Evolutionary conservation across 1,140 invertebrate species (phyloP).

Genomic region (Ctenoplectra terminalis): DNA sequence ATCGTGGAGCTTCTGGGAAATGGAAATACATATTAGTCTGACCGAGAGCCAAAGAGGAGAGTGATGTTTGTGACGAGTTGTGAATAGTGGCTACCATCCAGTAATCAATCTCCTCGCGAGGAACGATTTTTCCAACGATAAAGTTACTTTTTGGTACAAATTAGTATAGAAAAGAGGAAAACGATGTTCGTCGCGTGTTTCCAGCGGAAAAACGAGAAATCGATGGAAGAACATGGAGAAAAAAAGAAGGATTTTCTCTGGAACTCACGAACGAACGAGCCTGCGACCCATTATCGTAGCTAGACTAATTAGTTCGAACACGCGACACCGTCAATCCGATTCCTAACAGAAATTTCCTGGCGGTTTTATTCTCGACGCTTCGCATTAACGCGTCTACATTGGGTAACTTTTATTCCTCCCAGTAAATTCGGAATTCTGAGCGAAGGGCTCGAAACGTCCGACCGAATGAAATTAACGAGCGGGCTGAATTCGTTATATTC

Average conservation of each 20-base stretch:
- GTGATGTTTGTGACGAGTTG: background rate
- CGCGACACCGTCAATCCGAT: background rate
- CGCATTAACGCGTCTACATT: background rate
- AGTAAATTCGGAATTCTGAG: background rate
- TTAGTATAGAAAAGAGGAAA: background rate
- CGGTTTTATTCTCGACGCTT: slow-evolving; percentile 6
- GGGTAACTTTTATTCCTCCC: background rate
- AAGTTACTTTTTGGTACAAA: background rate
- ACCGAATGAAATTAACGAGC: slow-evolving; percentile 2
- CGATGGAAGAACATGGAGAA: background rate
- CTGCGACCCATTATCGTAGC: background rate
- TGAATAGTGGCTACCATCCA: background rate
- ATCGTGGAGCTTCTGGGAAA: background rate
- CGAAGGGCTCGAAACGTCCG: background rate
- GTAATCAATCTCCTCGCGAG: background rate
- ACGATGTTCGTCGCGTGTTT: background rate
- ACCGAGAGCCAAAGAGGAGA: too few relatives aligned
- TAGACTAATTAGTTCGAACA: background rate
- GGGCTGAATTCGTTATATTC: background rate
- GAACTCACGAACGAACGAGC: too few relatives aligned
- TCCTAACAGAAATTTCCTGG: background rate
- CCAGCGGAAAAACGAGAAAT: too few relatives aligned
- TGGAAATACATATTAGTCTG: too few relatives aligned
- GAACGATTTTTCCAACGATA: background rate
- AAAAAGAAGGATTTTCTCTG: background rate